Conservation (phyloP, 2,113 vertebrate species). For the Noturus placidus region DNA sequence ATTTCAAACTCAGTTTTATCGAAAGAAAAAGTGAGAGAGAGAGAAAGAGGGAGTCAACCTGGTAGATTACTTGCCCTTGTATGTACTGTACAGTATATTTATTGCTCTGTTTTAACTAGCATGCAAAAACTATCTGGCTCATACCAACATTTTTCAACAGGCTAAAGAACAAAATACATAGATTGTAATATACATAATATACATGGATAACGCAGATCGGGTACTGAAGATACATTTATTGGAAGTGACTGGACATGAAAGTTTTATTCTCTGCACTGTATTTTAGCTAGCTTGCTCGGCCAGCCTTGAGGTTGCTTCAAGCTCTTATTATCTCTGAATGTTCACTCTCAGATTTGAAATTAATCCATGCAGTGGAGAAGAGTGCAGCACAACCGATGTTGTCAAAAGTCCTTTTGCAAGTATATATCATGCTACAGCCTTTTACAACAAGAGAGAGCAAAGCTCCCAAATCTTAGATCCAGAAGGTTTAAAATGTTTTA, state of each 20-base stretch:
- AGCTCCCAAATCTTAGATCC: not conserved
- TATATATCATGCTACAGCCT: not conserved
- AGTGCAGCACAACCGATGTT: not conserved
- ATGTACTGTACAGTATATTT: not conserved
- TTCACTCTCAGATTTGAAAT: not conserved
- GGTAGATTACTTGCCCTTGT: not conserved
- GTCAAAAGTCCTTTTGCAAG: not conserved
- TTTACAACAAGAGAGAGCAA: not conserved
- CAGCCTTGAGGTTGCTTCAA: not conserved
- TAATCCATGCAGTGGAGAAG: not conserved
- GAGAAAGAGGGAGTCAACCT: not conserved
- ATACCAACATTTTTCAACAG: not conserved
- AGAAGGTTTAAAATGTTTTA: not conserved
- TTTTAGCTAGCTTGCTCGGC: not conserved
- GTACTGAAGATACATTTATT: not conserved
- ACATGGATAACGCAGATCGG: not conserved
- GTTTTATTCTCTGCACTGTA: not conserved
- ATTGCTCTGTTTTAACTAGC: not conserved
- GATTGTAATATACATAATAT: not conserved
- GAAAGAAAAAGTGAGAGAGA: not conserved
- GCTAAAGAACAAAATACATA: not conserved
- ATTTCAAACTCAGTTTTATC: not conserved
- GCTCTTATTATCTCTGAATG: slow-evolving; percentile 5
- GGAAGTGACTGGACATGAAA: not conserved
- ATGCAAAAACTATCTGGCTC: not conserved